Conservation (phyloP, 2,113 vertebrate genomes). For the Scalopus aquaticus region DNA sequence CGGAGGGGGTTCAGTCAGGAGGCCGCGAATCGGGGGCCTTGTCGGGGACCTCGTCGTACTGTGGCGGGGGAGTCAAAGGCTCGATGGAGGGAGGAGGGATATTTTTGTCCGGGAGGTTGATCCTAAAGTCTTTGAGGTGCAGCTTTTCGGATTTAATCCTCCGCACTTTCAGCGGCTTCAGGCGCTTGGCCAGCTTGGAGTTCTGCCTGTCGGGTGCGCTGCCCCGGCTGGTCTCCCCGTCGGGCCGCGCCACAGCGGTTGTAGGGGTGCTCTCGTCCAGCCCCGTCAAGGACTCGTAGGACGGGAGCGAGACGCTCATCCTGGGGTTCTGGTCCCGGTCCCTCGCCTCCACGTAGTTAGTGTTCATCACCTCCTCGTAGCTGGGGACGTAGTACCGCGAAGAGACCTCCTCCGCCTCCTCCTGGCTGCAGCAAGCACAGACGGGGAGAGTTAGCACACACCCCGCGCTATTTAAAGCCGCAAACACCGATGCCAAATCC, state of each 20-base stretch:
- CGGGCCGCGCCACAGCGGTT: accelerated
- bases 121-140: slow-evolving; percentile 88
- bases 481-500: neutral
- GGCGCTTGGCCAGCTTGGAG: slow-evolving; percentile 87
- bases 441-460: neutral
- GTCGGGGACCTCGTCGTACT: slow-evolving; percentile 90
- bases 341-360: slow-evolving; percentile 75
- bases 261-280: slow-evolving; percentile 44
- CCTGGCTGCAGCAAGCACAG: slow-evolving; percentile 76
- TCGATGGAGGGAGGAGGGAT: slow-evolving; percentile 88
- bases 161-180: slow-evolving; percentile 92
- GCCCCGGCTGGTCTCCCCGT: neutral
- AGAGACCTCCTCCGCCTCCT: slow-evolving; percentile 76
- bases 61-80: slow-evolving; percentile 94
- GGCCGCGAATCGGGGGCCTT: slow-evolving; percentile 70
- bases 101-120: slow-evolving; percentile 83
- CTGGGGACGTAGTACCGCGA: slow-evolving; percentile 90
- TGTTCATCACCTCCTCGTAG: slow-evolving; percentile 94
- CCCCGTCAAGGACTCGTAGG: slow-evolving; percentile 94
- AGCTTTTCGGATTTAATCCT: slow-evolving; percentile 96
- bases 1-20: slow-evolving; percentile 62
- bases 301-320: slow-evolving; percentile 91
- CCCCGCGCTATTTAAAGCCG: accelerated
- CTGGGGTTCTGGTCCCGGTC: slow-evolving; percentile 81
- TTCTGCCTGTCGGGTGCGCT: slow-evolving; percentile 62